These are phyloP conservation scores for Tromatobia lineatoria DNA, from an alignment of 2,888 invertebrate genomes.

Conservation along the genomic window DNA sequence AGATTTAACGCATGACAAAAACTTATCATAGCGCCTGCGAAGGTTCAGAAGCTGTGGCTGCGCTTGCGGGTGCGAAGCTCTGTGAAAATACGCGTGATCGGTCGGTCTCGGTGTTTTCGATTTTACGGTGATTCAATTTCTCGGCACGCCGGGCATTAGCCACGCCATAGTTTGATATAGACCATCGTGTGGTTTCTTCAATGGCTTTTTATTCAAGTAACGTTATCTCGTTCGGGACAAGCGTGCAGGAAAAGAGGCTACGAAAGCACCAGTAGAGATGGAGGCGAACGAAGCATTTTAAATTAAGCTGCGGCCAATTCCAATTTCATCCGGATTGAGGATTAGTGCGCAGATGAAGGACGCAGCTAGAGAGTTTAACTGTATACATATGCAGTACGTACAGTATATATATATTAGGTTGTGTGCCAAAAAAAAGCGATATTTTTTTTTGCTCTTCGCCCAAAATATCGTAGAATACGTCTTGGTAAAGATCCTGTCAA, in stretches of 20 bases:
- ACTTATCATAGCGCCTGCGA: not conserved
- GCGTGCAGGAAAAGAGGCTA: slow-evolving; percentile 33
- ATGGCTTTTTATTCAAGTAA: slow-evolving; percentile 62
- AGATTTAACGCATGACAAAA: slow-evolving; percentile 8
- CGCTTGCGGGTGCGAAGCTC: slow-evolving; percentile 17
- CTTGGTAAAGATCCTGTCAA: too few relatives aligned
- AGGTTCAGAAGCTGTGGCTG: not conserved
- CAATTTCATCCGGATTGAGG: slow-evolving; percentile 73
- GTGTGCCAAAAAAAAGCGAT: too few relatives aligned
- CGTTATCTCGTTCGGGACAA: slow-evolving; percentile 59
- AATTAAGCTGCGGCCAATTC: slow-evolving; percentile 77
- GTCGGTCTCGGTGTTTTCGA: slow-evolving; percentile 41
- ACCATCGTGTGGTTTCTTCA: slow-evolving; percentile 28
- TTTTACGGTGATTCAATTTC: slow-evolving; percentile 56
- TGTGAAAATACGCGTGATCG: slow-evolving; percentile 33
- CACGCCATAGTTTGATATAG: not conserved
- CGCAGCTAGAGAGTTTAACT: slow-evolving; percentile 23
- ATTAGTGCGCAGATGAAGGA: slow-evolving; percentile 55
- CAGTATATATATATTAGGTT: too few relatives aligned
- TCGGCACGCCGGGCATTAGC: slow-evolving; percentile 38
- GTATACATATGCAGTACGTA: too few relatives aligned
- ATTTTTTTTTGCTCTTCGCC: too few relatives aligned
- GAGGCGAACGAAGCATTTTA: slow-evolving; percentile 72
- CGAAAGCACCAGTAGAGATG: slow-evolving; percentile 33
- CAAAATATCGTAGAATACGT: too few relatives aligned